Evolutionary conservation across 2,888 invertebrate species (phyloP).

Genomic region (Philaethria dido): DNA sequence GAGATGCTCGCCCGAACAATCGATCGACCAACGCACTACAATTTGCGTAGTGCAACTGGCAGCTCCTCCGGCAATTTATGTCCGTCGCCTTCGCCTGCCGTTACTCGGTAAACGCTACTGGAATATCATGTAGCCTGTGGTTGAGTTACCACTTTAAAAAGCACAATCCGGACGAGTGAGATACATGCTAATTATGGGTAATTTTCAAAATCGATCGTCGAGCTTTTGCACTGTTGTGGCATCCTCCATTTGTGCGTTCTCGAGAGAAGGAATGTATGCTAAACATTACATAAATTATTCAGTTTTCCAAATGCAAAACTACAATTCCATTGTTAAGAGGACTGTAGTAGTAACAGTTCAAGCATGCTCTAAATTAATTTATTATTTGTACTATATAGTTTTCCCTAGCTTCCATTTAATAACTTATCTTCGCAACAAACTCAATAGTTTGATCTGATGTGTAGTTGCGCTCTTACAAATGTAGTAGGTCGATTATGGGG

Average conservation of each 20-base stretch:
- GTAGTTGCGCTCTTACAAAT: conserved; percentile 72
- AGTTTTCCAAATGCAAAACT: background rate
- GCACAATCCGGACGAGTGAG: conserved; percentile 75
- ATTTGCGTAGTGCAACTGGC: conserved; percentile 79
- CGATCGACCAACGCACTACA: conserved; percentile 66
- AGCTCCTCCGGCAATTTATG: conserved; percentile 79
- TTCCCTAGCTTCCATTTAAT: conserved; percentile 75
- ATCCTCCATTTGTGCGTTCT: conserved; percentile 69
- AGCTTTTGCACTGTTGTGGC: conserved; percentile 76
- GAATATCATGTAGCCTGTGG: conserved; percentile 78
- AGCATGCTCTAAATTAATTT: conserved; percentile 23
- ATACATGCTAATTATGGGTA: conserved; percentile 82
- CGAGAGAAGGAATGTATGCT: conserved; percentile 20
- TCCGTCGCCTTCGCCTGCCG: conserved; percentile 77
- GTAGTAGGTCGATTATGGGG: conserved; percentile 77
- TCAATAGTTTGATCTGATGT: conserved; percentile 70
- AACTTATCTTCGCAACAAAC: conserved; percentile 71
- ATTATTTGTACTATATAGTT: conserved; percentile 31
- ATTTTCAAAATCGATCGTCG: conserved; percentile 82
- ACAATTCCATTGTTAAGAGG: background rate
- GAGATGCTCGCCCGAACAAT: conserved; percentile 59
- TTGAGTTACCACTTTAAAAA: conserved; percentile 75
- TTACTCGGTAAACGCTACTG: conserved; percentile 82
- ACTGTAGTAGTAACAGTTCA: background rate
- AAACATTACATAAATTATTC: background rate